Conservation (phyloP, 2,797 vertebrate species). For the Natrix natrix region DNA sequence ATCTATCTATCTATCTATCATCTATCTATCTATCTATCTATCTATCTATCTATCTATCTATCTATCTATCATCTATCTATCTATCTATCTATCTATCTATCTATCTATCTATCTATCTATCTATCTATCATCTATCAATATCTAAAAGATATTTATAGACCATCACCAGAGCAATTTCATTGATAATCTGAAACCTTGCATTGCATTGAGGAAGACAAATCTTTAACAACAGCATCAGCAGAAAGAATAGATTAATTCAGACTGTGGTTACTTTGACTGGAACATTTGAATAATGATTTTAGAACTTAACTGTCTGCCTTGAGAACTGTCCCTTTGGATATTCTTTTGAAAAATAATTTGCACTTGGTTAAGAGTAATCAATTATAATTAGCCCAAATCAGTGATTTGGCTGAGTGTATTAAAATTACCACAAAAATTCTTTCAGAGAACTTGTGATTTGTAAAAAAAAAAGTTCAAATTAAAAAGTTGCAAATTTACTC, state of each 20-base stretch:
- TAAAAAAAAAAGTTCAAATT: constrained; percentile 36
- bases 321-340: constrained; percentile 28
- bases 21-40: too few relatives aligned
- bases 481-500: not conserved
- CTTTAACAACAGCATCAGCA: constrained; percentile 46
- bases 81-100: too few relatives aligned
- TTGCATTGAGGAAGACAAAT: constrained; percentile 34
- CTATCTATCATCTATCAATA: too few relatives aligned
- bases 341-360: constrained; percentile 38
- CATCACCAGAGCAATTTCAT: constrained; percentile 53
- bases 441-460: constrained; percentile 35
- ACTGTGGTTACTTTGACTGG: not conserved
- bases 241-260: constrained; percentile 21
- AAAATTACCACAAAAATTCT: constrained; percentile 55
- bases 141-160: constrained; percentile 47
- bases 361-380: constrained; percentile 28
- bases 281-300: constrained; percentile 8
- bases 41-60: too few relatives aligned
- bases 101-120: too few relatives aligned
- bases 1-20: too few relatives aligned
- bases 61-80: too few relatives aligned
- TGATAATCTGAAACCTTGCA: constrained; percentile 57
- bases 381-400: constrained; percentile 54
- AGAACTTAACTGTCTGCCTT: not conserved
- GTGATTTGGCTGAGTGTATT: constrained; percentile 51